phyloP scores from a whole-genome alignment of 92 coral and sea anemone genomes.

The Metridium senile region DNA sequence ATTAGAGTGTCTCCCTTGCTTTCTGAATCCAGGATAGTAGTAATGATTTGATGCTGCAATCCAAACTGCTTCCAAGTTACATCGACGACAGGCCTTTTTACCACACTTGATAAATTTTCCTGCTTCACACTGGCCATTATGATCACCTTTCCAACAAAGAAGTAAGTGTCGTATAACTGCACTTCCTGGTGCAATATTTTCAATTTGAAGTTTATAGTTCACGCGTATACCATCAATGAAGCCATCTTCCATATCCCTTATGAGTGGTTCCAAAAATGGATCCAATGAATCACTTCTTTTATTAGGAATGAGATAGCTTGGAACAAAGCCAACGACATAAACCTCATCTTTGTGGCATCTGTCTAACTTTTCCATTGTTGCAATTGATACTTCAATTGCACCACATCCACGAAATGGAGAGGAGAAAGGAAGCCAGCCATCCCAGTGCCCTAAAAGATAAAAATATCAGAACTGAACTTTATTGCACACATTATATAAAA shows the following conservation, averaged over 20 bases:
- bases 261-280: conserved; percentile 67
- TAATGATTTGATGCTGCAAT: conserved; percentile 60
- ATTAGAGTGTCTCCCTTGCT: conserved; percentile 47
- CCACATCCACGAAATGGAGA: conserved; percentile 65
- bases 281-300: conserved; percentile 57
- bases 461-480: neutral
- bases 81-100: conserved; percentile 58
- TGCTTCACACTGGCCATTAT: conserved; percentile 60
- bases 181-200: conserved; percentile 39
- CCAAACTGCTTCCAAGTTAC: conserved; percentile 41
- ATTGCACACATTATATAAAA: neutral
- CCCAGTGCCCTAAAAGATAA: conserved; percentile 71
- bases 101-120: conserved; percentile 73
- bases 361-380: conserved; percentile 64
- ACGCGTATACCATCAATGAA: conserved; percentile 58
- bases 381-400: conserved; percentile 62
- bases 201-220: conserved; percentile 46
- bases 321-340: conserved; percentile 69
- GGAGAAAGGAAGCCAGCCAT: conserved; percentile 80
- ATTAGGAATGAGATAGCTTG: conserved; percentile 54
- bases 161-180: conserved; percentile 47
- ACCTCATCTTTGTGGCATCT: conserved; percentile 51
- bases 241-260: conserved; percentile 51
- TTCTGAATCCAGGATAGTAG: conserved; percentile 63
- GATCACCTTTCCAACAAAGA: conserved; percentile 71